A percentile compares a stretch with the other conserved stretches of the same genome.
phyloP scores from a whole-genome alignment of 2,797 vertebrate genomes.

The Carduelis carduelis region DNA sequence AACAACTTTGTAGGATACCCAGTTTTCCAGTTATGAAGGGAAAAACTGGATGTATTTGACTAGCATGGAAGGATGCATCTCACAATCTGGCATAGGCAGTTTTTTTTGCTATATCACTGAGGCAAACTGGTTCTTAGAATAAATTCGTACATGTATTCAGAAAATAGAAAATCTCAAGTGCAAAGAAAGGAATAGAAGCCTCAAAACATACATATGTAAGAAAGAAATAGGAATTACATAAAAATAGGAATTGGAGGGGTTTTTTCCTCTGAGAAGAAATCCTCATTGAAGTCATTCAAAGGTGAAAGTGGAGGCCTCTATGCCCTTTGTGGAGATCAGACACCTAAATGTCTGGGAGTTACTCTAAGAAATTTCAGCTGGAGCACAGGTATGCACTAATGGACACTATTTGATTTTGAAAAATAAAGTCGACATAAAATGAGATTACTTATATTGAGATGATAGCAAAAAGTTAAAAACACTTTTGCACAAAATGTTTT shows the following conservation, averaged over 20 bases:
- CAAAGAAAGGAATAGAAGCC: not conserved
- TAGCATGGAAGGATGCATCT: not conserved
- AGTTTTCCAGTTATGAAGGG: not conserved
- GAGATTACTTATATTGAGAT: not conserved
- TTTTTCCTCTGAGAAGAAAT: not conserved
- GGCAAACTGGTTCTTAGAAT: not conserved
- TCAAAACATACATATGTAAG: not conserved
- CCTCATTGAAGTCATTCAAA: not conserved
- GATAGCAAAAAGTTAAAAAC: not conserved
- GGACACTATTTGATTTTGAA: not conserved
- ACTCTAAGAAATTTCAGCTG: not conserved
- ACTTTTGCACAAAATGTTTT: not conserved
- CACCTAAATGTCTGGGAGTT: not conserved
- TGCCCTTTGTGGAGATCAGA: not conserved
- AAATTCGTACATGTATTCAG: not conserved
- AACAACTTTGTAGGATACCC: not conserved
- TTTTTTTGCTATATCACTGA: not conserved
- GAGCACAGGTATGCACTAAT: not conserved
- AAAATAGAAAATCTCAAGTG: not conserved
- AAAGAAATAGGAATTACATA: not conserved
- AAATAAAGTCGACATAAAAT: not conserved
- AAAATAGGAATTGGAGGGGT: rapidly evolving
- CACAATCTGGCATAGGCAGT: not conserved
- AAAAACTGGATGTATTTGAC: not conserved
- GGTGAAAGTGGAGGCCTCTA: not conserved